phyloP scores from a whole-genome alignment of 2,888 invertebrate genomes.

The Notocelia uddmanniana region DNA sequence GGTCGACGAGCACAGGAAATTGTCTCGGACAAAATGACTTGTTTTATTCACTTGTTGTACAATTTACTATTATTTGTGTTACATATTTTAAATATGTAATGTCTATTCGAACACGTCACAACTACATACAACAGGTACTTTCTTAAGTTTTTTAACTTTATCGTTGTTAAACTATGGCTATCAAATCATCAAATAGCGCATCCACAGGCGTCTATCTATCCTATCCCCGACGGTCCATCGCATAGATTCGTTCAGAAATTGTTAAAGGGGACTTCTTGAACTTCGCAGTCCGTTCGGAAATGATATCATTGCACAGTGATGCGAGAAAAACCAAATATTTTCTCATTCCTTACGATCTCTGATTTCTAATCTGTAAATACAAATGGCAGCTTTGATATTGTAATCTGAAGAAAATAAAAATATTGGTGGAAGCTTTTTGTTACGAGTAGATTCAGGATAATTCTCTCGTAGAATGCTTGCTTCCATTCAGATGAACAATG shows the following conservation, averaged over 20 bases:
- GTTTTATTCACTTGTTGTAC: too few relatives aligned
- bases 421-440: slow-evolving; percentile 13
- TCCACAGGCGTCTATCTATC: slow-evolving; percentile 48
- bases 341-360: slow-evolving; percentile 48
- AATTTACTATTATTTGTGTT: too few relatives aligned
- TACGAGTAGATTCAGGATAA: neutral
- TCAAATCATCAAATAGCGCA: slow-evolving; percentile 26
- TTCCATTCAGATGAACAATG: neutral
- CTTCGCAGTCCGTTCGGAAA: slow-evolving; percentile 58
- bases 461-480: neutral
- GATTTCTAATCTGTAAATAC: slow-evolving; percentile 48
- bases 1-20: too few relatives aligned
- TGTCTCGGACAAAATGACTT: too few relatives aligned
- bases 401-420: slow-evolving; percentile 36
- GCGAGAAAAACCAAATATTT: slow-evolving; percentile 50
- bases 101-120: too few relatives aligned
- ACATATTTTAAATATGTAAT: too few relatives aligned
- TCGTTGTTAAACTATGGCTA: neutral
- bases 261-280: slow-evolving; percentile 65
- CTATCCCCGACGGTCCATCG: slow-evolving; percentile 52
- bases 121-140: too few relatives aligned
- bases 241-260: slow-evolving; percentile 60
- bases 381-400: slow-evolving; percentile 43
- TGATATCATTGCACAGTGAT: slow-evolving; percentile 50
- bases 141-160: too few relatives aligned